Percentiles rank a stretch among this genome's conserved stretches.
phyloP scores from a whole-genome alignment of 2,797 vertebrate species.

The Mareca strepera region DNA sequence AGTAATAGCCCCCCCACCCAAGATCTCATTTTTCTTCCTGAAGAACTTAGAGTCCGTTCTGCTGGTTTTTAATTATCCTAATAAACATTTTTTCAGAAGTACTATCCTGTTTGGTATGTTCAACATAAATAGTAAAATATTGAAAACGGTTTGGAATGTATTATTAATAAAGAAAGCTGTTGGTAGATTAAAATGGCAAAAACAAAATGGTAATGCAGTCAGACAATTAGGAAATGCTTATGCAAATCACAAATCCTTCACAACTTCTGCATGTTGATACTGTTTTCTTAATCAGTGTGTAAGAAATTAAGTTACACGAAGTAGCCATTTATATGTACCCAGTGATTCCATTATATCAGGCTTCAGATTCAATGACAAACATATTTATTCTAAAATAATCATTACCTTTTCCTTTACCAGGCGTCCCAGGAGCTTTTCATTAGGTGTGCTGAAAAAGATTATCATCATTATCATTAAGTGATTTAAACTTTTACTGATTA shows the following conservation, averaged over 20 bases:
- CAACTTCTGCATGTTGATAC: neutral
- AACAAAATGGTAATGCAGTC: neutral
- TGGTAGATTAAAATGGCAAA: neutral
- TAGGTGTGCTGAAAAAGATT: constrained; percentile 88
- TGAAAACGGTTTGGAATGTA: neutral
- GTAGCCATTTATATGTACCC: neutral
- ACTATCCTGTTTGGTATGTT: neutral
- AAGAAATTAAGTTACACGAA: neutral
- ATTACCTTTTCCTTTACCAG: constrained; percentile 97
- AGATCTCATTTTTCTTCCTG: neutral
- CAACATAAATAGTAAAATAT: neutral
- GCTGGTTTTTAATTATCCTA: accelerated
- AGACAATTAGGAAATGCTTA: neutral
- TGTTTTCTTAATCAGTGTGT: neutral
- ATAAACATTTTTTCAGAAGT: neutral
- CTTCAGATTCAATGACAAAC: neutral
- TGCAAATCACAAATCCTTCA: neutral
- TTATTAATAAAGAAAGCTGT: neutral
- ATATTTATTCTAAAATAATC: neutral
- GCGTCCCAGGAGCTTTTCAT: constrained; percentile 96
- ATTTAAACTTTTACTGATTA: neutral
- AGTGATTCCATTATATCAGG: neutral
- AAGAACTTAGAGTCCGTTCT: neutral
- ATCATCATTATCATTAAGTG: neutral
- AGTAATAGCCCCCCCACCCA: neutral